A percentile compares a stretch with the other conserved stretches of the same genome.
Evolutionary conservation across 1,140 invertebrate species (phyloP).

Genomic region (Gryllus bimaculatus): DNA sequence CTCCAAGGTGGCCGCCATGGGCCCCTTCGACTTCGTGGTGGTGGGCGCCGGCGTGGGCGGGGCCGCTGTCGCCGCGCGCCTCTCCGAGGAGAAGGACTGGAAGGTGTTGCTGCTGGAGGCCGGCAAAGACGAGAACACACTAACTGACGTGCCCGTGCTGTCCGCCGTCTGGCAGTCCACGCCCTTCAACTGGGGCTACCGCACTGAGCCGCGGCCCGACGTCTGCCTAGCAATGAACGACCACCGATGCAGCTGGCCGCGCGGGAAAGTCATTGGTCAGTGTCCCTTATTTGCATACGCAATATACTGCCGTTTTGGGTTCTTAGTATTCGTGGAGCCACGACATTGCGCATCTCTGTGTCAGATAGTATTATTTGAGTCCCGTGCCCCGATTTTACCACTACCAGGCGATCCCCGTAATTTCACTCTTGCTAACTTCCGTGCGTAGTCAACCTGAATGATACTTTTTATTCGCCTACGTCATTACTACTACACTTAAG

Average conservation of each 20-base stretch:
- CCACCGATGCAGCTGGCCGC: slow-evolving; percentile 68
- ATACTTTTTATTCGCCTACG: no score
- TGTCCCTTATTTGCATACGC: no score
- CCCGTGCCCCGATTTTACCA: no score
- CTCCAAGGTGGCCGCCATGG: not conserved
- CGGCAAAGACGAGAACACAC: slow-evolving; percentile 68
- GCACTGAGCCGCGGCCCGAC: slow-evolving; percentile 73
- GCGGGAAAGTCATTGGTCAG: slow-evolving; percentile 65
- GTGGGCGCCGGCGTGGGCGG: slow-evolving; percentile 44
- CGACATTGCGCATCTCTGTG: no score
- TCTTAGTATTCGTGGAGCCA: no score
- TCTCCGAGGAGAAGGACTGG: slow-evolving; percentile 41
- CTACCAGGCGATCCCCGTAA: no score
- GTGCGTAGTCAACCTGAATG: no score
- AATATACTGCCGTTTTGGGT: no score
- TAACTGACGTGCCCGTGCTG: slow-evolving; percentile 74
- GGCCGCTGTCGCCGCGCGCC: slow-evolving; percentile 39
- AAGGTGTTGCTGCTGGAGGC: slow-evolving; percentile 76
- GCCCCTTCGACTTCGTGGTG: slow-evolving; percentile 23
- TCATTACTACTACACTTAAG: no score
- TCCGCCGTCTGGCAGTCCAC: slow-evolving; percentile 72
- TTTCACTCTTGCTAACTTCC: no score
- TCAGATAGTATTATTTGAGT: no score
- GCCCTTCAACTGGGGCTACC: slow-evolving; percentile 78
- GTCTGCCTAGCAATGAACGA: slow-evolving; percentile 71